phyloP scores from a whole-genome alignment of 2,888 invertebrate species.

The Acronicta aceris region DNA sequence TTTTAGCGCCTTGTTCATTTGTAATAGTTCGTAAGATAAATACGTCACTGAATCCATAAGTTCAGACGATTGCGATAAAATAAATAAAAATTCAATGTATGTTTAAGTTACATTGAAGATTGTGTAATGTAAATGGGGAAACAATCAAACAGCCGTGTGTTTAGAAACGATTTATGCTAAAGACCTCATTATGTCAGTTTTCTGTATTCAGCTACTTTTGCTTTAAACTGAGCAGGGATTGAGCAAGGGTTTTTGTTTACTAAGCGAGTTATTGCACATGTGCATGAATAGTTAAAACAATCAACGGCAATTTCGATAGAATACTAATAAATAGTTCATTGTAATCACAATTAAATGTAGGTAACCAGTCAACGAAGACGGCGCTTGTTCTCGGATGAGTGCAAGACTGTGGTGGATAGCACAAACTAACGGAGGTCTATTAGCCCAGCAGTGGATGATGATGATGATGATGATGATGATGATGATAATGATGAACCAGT shows the following conservation, averaged over 20 bases:
- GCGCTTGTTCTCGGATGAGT: no score
- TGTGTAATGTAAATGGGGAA: slow-evolving; percentile 37
- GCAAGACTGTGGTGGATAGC: no score
- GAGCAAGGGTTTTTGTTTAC: slow-evolving; percentile 9
- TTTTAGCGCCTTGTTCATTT: slow-evolving; percentile 24
- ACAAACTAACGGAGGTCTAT: no score
- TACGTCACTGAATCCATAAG: slow-evolving; percentile 22
- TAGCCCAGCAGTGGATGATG: no score
- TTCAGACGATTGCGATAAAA: slow-evolving; percentile 27
- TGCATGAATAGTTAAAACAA: background rate
- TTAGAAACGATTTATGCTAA: slow-evolving; percentile 23
- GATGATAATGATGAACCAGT: no score
- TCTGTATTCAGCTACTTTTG: slow-evolving; percentile 29
- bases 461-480: no score
- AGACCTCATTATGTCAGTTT: slow-evolving; percentile 27
- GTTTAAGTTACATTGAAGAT: slow-evolving; percentile 32
- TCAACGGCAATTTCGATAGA: background rate
- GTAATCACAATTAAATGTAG: no score
- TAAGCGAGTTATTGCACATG: slow-evolving; percentile 3
- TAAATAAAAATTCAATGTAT: slow-evolving; percentile 43
- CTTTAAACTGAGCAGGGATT: slow-evolving; percentile 15
- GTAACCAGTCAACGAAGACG: no score
- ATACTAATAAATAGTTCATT: background rate
- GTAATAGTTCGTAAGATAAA: slow-evolving; percentile 26
- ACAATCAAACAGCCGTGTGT: slow-evolving; percentile 41